Evolutionary conservation across 2,113 vertebrate genomes (phyloP).

Genomic region (Calyptomena viridis): DNA sequence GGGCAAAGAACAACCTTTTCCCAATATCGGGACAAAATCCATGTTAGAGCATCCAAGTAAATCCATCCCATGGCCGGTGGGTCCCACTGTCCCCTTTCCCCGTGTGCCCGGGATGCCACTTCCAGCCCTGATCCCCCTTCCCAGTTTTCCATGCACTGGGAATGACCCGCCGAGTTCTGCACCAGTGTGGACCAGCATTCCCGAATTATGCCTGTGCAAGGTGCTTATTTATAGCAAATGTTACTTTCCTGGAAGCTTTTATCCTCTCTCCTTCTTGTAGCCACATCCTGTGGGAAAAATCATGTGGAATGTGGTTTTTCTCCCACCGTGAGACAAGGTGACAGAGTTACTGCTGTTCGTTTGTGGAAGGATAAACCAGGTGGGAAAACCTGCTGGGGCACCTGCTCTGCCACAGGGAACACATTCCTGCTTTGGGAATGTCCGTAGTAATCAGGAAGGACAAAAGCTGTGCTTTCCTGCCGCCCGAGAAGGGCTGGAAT

Average conservation of each 20-base stretch:
- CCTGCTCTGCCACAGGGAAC: not conserved
- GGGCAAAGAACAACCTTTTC: too few relatives aligned
- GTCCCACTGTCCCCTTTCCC: fast-evolving
- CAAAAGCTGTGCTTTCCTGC: not conserved
- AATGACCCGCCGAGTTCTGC: not conserved
- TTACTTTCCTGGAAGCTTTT: not conserved
- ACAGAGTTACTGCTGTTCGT: not conserved
- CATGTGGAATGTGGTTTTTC: not conserved
- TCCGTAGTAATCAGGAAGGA: not conserved
- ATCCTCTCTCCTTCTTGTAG: not conserved
- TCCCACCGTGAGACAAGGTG: not conserved
- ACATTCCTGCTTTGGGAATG: not conserved
- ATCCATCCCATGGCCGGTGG: fast-evolving
- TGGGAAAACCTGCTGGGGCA: not conserved
- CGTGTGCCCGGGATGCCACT: not conserved
- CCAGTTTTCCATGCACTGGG: not conserved
- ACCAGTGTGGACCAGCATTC: not conserved
- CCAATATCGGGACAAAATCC: not conserved
- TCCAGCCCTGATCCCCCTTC: not conserved
- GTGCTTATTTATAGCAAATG: not conserved
- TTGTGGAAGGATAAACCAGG: not conserved
- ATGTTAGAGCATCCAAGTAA: not conserved
- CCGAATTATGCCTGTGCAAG: fast-evolving
- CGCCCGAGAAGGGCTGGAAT: not conserved
- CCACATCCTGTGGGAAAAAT: not conserved